phyloP scores from a whole-genome alignment of 2,888 invertebrate species.

The Carcina quercana region DNA sequence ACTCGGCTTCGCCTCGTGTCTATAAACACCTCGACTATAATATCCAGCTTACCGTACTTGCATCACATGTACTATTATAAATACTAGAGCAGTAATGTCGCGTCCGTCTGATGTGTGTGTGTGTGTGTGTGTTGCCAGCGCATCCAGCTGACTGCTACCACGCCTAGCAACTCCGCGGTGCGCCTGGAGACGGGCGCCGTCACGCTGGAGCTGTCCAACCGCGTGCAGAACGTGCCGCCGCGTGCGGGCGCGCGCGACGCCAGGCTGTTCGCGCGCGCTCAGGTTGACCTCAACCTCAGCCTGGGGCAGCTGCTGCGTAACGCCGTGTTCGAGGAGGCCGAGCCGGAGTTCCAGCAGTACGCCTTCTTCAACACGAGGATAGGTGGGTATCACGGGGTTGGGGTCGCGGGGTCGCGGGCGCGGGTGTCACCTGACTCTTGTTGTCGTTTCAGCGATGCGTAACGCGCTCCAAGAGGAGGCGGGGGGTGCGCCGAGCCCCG shows the following conservation, averaged over 20 bases:
- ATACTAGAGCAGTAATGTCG: too few relatives aligned
- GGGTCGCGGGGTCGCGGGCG: background rate
- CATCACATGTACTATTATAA: too few relatives aligned
- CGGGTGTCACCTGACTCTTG: background rate
- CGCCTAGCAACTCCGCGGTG: slow-evolving; percentile 97
- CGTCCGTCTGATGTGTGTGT: background rate
- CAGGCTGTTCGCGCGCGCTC: slow-evolving; percentile 37
- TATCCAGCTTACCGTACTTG: too few relatives aligned
- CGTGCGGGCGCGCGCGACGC: slow-evolving; percentile 74
- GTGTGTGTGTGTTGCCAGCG: slow-evolving; percentile 65
- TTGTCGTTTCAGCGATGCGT: slow-evolving; percentile 66
- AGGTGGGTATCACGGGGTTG: too few relatives aligned
- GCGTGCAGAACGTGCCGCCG: slow-evolving; percentile 90
- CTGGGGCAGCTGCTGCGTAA: slow-evolving; percentile 96
- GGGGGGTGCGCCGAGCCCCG: slow-evolving; percentile 83
- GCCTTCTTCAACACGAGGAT: slow-evolving; percentile 98
- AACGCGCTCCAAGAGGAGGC: slow-evolving; percentile 94
- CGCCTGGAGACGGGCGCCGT: slow-evolving; percentile 96
- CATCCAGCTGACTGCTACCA: slow-evolving; percentile 97
- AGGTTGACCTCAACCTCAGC: slow-evolving; percentile 88
- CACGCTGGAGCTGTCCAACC: slow-evolving; percentile 94
- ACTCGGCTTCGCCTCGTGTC: too few relatives aligned
- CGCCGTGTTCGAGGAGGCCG: slow-evolving; percentile 97
- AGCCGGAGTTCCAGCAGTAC: slow-evolving; percentile 97
- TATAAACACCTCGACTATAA: too few relatives aligned